Percentiles rank a stretch among this genome's conserved stretches.
Evolutionary conservation across 23 tunicate species (phyloP).

Genomic region (Ciona savignyi): DNA sequence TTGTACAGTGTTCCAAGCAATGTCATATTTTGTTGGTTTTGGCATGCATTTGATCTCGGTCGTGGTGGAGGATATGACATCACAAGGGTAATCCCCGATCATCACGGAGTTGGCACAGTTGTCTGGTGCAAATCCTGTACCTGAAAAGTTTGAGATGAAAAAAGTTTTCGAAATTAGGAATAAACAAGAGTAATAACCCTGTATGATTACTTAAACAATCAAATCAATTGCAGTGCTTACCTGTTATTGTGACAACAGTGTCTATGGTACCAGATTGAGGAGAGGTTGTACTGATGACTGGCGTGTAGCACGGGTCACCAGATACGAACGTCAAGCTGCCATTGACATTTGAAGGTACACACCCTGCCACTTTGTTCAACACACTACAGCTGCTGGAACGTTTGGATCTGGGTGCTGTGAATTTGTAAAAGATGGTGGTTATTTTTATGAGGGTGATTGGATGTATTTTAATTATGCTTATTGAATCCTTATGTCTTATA

Average conservation of each 20-base stretch:
- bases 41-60: background rate
- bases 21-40: background rate
- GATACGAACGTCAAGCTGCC: background rate
- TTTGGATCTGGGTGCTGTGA: background rate
- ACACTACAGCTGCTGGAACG: background rate
- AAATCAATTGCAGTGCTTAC: too few species aligned
- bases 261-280: background rate
- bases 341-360: background rate
- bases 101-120: background rate
- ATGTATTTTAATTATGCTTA: too few species aligned
- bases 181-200: too few species aligned
- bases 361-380: background rate
- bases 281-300: background rate
- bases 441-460: too few species aligned
- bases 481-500: too few species aligned
- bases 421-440: too few species aligned
- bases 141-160: too few species aligned
- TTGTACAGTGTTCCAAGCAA: background rate
- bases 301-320: background rate
- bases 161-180: too few species aligned
- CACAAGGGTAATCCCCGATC: background rate
- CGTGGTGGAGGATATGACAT: background rate
- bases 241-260: background rate
- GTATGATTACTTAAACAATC: too few species aligned
- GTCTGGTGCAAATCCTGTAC: background rate